Percentiles rank a stretch among this genome's conserved stretches.
These are phyloP conservation scores for Phaethornis superciliosus DNA, from an alignment of 2,113 vertebrate species.

Conservation along the genomic window DNA sequence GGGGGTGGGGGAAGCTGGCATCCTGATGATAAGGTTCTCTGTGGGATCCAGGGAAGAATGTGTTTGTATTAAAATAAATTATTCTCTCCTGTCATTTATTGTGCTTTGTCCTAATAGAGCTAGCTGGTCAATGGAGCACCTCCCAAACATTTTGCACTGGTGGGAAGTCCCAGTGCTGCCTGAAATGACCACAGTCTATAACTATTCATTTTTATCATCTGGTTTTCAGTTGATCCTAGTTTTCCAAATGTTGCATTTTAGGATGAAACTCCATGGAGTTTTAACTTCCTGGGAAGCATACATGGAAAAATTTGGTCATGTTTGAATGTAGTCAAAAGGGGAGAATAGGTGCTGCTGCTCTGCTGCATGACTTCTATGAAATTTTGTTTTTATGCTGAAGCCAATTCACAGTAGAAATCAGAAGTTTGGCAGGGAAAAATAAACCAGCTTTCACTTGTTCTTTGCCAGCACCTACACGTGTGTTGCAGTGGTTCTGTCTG, in stretches of 20 bases:
- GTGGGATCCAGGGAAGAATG: not conserved
- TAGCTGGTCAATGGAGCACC: not conserved
- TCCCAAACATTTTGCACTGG: not conserved
- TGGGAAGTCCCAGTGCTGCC: not conserved
- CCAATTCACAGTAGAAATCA: not conserved
- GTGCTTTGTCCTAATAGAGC: not conserved
- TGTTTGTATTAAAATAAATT: not conserved
- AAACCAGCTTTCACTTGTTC: not conserved
- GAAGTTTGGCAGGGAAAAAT: not conserved
- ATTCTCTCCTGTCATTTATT: not conserved
- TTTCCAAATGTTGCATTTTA: not conserved
- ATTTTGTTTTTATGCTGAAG: not conserved
- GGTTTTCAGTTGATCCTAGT: not conserved
- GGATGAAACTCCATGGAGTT: not conserved
- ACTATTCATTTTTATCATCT: not conserved
- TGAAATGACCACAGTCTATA: not conserved
- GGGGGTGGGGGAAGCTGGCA: not conserved
- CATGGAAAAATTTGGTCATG: not conserved
- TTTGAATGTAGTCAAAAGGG: not conserved
- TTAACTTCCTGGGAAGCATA: not conserved
- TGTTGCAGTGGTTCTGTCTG: not conserved
- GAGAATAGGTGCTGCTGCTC: not conserved
- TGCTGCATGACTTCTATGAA: not conserved
- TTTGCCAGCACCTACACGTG: fast-evolving
- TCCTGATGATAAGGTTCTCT: not conserved